These are phyloP conservation scores for Poeciliopsis retropinna DNA, from an alignment of 2,113 vertebrate genomes.

Conservation along the genomic window DNA sequence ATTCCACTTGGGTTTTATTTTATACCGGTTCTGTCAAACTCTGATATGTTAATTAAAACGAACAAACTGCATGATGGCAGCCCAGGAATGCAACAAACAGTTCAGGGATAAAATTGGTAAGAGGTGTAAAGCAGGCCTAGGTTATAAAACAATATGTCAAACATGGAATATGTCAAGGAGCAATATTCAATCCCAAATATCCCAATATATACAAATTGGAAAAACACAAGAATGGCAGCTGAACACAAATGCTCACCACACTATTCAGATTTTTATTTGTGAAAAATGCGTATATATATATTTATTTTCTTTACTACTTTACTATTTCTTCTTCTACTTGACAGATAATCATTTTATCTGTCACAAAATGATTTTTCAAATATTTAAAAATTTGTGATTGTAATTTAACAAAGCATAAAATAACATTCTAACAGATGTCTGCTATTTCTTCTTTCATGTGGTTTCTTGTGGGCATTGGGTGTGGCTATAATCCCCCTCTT, in stretches of 20 bases:
- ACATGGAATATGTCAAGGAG: background rate
- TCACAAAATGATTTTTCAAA: background rate
- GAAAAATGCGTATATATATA: too few relatives aligned
- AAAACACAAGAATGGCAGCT: too few relatives aligned
- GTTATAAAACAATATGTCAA: background rate
- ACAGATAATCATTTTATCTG: background rate
- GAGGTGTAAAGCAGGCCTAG: background rate
- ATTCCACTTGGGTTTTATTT: background rate
- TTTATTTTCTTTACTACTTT: too few relatives aligned
- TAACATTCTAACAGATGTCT: constrained; percentile 18
- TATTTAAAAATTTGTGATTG: background rate
- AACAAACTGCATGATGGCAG: background rate
- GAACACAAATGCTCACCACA: too few relatives aligned
- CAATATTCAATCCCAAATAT: background rate
- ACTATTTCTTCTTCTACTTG: too few relatives aligned
- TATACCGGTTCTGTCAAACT: background rate
- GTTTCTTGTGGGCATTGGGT: constrained; percentile 10
- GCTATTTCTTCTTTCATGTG: constrained; percentile 14
- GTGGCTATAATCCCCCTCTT: constrained; percentile 1
- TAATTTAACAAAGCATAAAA: too few relatives aligned
- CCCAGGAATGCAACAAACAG: background rate
- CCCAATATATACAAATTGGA: too few relatives aligned
- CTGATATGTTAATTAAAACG: background rate
- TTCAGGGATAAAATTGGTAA: background rate
- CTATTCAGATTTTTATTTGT: too few relatives aligned